Evolutionary conservation across 2,113 vertebrate genomes (phyloP).

Genomic region (Xyrauchen texanus): DNA sequence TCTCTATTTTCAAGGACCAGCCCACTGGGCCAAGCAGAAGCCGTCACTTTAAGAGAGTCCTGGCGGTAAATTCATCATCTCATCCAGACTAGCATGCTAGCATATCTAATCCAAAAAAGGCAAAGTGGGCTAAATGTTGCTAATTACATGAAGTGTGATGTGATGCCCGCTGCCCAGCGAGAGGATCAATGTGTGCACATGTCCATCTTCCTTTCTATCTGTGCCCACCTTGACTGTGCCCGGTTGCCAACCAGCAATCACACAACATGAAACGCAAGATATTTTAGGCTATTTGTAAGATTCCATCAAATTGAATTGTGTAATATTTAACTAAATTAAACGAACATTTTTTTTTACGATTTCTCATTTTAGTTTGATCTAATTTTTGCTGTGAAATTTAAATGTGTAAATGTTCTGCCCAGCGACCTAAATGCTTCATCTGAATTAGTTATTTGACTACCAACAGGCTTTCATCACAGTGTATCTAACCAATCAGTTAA

Average conservation of each 20-base stretch:
- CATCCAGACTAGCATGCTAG: background rate
- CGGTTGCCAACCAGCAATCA: background rate
- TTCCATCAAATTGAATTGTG: no score
- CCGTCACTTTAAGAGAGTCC: background rate
- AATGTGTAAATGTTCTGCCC: no score
- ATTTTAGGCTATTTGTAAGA: background rate
- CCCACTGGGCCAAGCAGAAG: slow-evolving; percentile 5
- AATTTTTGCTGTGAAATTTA: background rate
- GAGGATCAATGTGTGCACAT: background rate
- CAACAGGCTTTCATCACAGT: background rate
- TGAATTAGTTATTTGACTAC: background rate
- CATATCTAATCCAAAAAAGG: slow-evolving; percentile 12
- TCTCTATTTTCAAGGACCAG: background rate
- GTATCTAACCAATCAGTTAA: background rate
- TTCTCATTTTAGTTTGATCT: no score
- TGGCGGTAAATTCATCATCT: background rate
- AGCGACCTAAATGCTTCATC: background rate
- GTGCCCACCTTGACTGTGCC: background rate
- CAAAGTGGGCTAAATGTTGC: slow-evolving; percentile 14
- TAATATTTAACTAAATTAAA: background rate
- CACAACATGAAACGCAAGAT: background rate
- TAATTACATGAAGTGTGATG: slow-evolving; percentile 31
- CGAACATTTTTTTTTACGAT: no score
- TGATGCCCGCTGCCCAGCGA: background rate
- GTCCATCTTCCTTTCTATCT: background rate